Evolutionary conservation across 2,797 vertebrate species (phyloP).

Genomic region (Ptychadena robeensis): DNA sequence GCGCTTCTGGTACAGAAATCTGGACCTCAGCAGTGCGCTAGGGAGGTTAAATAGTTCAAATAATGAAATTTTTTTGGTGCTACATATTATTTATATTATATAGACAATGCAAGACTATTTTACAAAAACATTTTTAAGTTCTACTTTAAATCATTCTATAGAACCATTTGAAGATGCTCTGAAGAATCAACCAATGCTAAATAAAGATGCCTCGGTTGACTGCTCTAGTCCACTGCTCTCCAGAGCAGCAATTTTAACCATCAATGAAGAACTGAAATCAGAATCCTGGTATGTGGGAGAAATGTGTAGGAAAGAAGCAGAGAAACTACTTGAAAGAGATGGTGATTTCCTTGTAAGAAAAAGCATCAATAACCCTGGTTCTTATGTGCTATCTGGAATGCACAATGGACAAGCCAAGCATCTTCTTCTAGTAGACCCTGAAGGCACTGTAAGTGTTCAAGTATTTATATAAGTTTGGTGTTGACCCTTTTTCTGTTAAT

Average conservation of each 20-base stretch:
- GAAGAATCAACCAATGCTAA: slow-evolving; percentile 82
- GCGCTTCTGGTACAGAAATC: no score
- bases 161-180: slow-evolving; percentile 96
- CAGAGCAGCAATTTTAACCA: slow-evolving; percentile 75
- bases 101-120: background rate
- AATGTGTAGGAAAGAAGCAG: slow-evolving; percentile 94
- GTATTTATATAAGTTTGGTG: background rate
- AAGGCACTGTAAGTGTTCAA: slow-evolving; percentile 88
- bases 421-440: slow-evolving; percentile 93
- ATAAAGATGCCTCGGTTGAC: slow-evolving; percentile 82
- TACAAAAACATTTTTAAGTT: background rate
- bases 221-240: slow-evolving; percentile 84
- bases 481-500: background rate
- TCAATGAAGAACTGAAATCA: slow-evolving; percentile 83
- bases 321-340: slow-evolving; percentile 86
- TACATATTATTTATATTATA: background rate
- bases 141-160: slow-evolving; percentile 64
- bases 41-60: no score
- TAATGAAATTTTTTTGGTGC: no score
- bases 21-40: no score
- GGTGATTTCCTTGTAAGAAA: slow-evolving; percentile 97
- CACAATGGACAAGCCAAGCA: slow-evolving; percentile 93
- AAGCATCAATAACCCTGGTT: slow-evolving; percentile 93
- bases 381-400: slow-evolving; percentile 94
- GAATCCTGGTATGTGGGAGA: slow-evolving; percentile 93